Evolutionary conservation across 2,797 vertebrate genomes (phyloP).

Genomic region (Syndactyla subalaris): DNA sequence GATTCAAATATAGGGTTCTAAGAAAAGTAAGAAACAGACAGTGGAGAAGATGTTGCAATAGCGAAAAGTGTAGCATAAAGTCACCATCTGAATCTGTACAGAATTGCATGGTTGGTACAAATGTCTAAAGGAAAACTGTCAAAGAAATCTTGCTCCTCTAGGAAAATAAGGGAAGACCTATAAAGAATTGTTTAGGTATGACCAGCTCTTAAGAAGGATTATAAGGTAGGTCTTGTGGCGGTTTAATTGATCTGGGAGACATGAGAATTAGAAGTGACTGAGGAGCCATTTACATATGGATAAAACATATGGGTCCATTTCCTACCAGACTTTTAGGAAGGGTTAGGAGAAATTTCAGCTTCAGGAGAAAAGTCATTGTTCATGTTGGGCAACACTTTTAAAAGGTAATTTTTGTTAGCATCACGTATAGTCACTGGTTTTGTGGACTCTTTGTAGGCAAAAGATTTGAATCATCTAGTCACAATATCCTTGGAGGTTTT

Average conservation of each 20-base stretch:
- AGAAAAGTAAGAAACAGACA: not conserved
- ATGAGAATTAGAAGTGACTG: not conserved
- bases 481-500: not conserved
- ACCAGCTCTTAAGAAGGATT: not conserved
- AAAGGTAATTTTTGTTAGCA: not conserved
- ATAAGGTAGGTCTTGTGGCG: not conserved
- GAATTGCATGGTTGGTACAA: not conserved
- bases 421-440: not conserved
- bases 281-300: accelerated
- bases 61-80: not conserved
- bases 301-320: not conserved
- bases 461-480: not conserved
- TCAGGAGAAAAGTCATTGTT: not conserved
- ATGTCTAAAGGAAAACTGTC: not conserved
- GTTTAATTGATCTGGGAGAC: not conserved
- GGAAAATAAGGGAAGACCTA: not conserved
- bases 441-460: not conserved
- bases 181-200: not conserved
- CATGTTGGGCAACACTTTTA: not conserved
- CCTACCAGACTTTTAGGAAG: not conserved
- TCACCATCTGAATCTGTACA: not conserved
- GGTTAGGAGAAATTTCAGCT: not conserved
- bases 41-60: not conserved
- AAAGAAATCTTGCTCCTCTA: not conserved
- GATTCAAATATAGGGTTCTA: not conserved